A percentile compares a stretch with the other conserved stretches of the same genome.
phyloP scores from a whole-genome alignment of 2,888 invertebrate genomes.

The Catonia carolina region DNA sequence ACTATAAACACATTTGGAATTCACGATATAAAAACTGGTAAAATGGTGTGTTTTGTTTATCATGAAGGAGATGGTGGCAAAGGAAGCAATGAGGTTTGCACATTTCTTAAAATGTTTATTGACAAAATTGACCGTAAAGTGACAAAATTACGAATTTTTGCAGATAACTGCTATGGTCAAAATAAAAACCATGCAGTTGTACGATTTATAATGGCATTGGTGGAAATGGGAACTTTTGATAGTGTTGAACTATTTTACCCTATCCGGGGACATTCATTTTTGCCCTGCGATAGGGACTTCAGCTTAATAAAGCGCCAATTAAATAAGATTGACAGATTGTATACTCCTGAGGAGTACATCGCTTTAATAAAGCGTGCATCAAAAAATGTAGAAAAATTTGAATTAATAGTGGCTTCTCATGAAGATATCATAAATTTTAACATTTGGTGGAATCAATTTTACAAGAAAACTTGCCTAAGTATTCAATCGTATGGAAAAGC shows the following conservation, averaged over 20 bases:
- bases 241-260: conserved; percentile 5
- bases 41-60: conserved; percentile 13
- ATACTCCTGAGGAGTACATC: conserved; percentile 3
- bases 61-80: conserved; percentile 23
- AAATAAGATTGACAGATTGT: conserved; percentile 9
- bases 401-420: no score
- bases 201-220: conserved; percentile 1
- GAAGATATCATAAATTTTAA: no score
- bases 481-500: no score
- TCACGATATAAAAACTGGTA: not conserved
- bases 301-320: no score
- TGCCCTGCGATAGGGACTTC: no score
- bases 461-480: no score
- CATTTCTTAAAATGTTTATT: conserved; percentile 13
- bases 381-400: not conserved
- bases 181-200: conserved; percentile 20
- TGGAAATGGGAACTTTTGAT: conserved; percentile 18
- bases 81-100: conserved; percentile 17
- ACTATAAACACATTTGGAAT: conserved; percentile 17
- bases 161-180: conserved; percentile 20
- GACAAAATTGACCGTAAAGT: conserved; percentile 3
- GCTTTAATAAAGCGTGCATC: no score
- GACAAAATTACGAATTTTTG: conserved; percentile 15
- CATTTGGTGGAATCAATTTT: no score
- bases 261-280: conserved; percentile 14